These are phyloP conservation scores for Apocheima hispidaria DNA, from an alignment of 2,888 invertebrate genomes.

Conservation along the genomic window DNA sequence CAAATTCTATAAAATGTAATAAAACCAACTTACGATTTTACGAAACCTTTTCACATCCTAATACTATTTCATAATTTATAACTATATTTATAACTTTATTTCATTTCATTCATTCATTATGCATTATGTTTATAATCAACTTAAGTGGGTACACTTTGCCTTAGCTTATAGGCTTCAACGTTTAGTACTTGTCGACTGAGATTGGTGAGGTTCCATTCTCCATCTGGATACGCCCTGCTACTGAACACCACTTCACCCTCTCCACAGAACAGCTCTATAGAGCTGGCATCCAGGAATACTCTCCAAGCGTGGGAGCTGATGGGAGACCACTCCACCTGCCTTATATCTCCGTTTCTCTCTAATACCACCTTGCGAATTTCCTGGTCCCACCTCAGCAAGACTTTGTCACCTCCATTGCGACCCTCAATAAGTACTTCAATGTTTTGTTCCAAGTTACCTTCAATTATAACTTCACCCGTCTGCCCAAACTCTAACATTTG, in stretches of 20 bases:
- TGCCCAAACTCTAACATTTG: constrained; percentile 58
- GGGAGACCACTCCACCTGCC: constrained; percentile 75
- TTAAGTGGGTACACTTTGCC: constrained; percentile 65
- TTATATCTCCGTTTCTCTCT: constrained; percentile 67
- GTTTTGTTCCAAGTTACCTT: constrained; percentile 56
- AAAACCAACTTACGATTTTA: no score
- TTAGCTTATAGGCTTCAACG: constrained; percentile 64
- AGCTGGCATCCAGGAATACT: constrained; percentile 76
- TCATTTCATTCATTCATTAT: no score
- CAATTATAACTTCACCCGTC: constrained; percentile 68
- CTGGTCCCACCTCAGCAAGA: constrained; percentile 65
- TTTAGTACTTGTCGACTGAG: constrained; percentile 61
- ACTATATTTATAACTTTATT: no score
- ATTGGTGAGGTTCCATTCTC: constrained; percentile 71
- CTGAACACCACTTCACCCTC: constrained; percentile 81
- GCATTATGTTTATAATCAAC: neutral
- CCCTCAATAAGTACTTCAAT: constrained; percentile 67
- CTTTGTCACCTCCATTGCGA: constrained; percentile 62
- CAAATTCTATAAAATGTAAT: no score
- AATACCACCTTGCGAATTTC: constrained; percentile 64
- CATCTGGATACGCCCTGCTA: constrained; percentile 70
- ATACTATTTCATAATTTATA: no score
- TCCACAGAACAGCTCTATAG: constrained; percentile 78
- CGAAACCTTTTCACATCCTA: no score
- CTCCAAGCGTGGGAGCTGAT: constrained; percentile 61